Percentiles rank a stretch among this genome's conserved stretches.
Conservation (phyloP, 2,797 vertebrate species). For the Platyrinchus mystaceus region DNA sequence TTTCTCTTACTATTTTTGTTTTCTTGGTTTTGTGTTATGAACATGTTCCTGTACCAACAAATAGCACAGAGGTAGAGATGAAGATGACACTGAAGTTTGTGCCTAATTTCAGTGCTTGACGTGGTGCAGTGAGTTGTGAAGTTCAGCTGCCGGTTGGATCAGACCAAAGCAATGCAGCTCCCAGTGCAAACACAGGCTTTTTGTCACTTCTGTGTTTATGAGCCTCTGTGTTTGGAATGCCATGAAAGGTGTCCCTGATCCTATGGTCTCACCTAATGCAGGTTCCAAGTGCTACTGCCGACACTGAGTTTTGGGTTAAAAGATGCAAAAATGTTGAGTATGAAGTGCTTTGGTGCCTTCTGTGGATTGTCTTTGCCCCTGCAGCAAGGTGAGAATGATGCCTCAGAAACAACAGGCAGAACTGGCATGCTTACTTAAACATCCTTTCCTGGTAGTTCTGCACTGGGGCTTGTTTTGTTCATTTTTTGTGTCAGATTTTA, state of each 20-base stretch:
- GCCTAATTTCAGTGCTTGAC: not conserved
- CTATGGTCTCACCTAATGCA: not conserved
- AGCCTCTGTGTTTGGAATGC: not conserved
- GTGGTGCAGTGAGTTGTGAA: not conserved
- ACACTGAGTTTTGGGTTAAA: not conserved
- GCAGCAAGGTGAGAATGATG: not conserved
- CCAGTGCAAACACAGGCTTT: fast-evolving
- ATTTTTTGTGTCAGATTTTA: not conserved
- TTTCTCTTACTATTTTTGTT: not conserved
- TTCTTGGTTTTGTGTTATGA: not conserved
- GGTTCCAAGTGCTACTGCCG: not conserved
- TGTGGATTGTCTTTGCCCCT: not conserved
- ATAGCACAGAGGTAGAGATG: not conserved
- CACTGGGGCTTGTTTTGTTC: not conserved
- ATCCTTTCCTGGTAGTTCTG: not conserved
- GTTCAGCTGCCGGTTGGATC: not conserved
- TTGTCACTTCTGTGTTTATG: not conserved
- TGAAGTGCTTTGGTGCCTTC: not conserved
- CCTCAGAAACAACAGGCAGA: not conserved
- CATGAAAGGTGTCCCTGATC: not conserved
- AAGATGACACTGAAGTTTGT: not conserved
- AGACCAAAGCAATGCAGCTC: fast-evolving
- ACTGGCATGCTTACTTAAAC: not conserved
- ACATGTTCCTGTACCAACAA: not conserved
- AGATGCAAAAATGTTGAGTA: not conserved